phyloP scores from a whole-genome alignment of 2,797 vertebrate species.

The Mus spretus region DNA sequence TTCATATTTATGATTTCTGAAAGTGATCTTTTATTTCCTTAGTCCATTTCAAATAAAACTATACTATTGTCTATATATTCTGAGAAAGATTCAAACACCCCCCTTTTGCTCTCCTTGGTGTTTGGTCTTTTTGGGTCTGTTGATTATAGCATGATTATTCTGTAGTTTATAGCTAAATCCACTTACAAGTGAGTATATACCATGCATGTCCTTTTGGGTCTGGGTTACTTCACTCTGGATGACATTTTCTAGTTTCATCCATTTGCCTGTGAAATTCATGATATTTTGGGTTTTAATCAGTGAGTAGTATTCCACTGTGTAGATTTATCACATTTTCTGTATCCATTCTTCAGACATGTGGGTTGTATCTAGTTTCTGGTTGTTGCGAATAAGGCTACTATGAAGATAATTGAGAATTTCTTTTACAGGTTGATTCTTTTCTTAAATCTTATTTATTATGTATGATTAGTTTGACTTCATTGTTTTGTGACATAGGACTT shows the following conservation, averaged over 20 bases:
- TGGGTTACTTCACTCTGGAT: background rate
- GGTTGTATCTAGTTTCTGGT: background rate
- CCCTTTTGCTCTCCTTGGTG: no score
- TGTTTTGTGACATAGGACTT: background rate
- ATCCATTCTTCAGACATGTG: background rate
- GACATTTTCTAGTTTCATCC: background rate
- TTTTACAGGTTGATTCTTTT: background rate
- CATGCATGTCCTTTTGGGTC: background rate
- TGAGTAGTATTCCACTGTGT: background rate
- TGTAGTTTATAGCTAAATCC: no score
- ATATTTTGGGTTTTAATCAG: background rate
- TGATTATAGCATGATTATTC: no score
- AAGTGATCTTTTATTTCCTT: background rate
- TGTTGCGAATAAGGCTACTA: background rate
- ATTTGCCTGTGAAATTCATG: background rate
- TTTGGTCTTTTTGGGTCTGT: no score
- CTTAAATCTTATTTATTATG: background rate
- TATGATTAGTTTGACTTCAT: background rate
- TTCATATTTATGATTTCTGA: background rate
- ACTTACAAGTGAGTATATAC: no score
- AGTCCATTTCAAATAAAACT: background rate
- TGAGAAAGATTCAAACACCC: no score
- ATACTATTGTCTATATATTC: background rate
- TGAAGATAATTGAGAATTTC: background rate
- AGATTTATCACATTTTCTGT: background rate